Conservation (phyloP, 2,888 invertebrate species). For the Galeopsomyia nigrocyanea region DNA sequence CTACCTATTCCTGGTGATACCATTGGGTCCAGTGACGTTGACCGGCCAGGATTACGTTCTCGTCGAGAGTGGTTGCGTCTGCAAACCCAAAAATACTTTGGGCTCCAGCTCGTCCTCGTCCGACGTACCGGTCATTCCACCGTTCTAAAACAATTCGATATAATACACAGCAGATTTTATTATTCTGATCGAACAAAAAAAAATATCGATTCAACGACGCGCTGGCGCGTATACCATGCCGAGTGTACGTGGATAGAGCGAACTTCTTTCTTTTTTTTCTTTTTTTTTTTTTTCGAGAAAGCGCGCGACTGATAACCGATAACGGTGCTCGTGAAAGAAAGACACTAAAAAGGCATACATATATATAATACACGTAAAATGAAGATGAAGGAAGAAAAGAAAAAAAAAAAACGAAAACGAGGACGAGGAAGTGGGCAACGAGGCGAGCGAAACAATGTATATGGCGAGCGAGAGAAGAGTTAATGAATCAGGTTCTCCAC, state of each 20-base stretch:
- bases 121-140: conserved; percentile 16
- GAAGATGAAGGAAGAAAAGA: background rate
- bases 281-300: no score
- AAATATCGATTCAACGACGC: no score
- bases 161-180: no score
- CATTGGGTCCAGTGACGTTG: conserved; percentile 89
- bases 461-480: no score
- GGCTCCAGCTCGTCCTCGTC: conserved; percentile 21
- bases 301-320: no score
- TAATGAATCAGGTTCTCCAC: conserved; percentile 17
- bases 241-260: no score
- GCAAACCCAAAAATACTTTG: conserved; percentile 74
- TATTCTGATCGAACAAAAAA: no score
- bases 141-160: conserved; percentile 35
- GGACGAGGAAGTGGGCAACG: background rate
- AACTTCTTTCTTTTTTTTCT: no score
- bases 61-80: conserved; percentile 95
- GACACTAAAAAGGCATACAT: background rate
- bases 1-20: conserved; percentile 91
- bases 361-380: no score
- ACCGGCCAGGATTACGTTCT: conserved; percentile 96
- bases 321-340: background rate
- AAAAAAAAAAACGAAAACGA: background rate
- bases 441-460: no score
- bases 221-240: no score